Base-by-base conservation (phyloP, 2,888 invertebrate genomes). In the Idaea aversata region DNA sequence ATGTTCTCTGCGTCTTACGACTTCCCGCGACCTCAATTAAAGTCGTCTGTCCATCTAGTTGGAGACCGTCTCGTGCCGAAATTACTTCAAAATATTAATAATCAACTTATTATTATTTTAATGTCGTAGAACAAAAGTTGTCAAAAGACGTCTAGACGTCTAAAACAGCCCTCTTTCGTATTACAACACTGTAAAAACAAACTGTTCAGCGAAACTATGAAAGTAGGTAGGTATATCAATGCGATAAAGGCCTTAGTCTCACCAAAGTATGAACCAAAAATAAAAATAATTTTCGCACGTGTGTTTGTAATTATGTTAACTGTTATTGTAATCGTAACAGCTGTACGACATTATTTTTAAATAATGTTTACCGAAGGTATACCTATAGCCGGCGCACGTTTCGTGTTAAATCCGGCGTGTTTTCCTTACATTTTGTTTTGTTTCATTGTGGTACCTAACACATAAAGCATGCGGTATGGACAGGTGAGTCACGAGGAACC, bases 311-410 rank as follows among this genome's bases (percentile, higher is more conserved):
- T 73, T 72, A 67, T 62, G 67, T 63, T 60, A 71, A 74, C 68
- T 74, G 74, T 71, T 74, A 74, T 71, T 69, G 68, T 71, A 68
- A 70, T 70, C 59, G 64, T 61, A 70, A 65, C 80, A 80, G 77
- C 77, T 78, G 80, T 63, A 76, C 75, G 80, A 81, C 80, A 81
- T 79, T 74, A 80, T 77, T 81, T 80, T 80, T 78, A 80, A 81
- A 78, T 80, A 77, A 74, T 81, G 80, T 80, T 79, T 80, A 81
- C 80, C 72, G 72, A 67, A 57, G 6, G 66, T 63, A 63, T 65
- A 60, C 65, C 64, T 63, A 63, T 65, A 60, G 66, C 64, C 75
- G 77, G 73, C 73, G 71, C 75, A 76, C 77, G 71, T 67, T 47
- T 68, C 47, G 10, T 25, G 47, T 13, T 47, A 47, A 47, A 47